Percentiles rank a stretch among this genome's conserved stretches.
phyloP scores from a whole-genome alignment of 2,113 vertebrate species.

The Cyrtonyx montezumae region DNA sequence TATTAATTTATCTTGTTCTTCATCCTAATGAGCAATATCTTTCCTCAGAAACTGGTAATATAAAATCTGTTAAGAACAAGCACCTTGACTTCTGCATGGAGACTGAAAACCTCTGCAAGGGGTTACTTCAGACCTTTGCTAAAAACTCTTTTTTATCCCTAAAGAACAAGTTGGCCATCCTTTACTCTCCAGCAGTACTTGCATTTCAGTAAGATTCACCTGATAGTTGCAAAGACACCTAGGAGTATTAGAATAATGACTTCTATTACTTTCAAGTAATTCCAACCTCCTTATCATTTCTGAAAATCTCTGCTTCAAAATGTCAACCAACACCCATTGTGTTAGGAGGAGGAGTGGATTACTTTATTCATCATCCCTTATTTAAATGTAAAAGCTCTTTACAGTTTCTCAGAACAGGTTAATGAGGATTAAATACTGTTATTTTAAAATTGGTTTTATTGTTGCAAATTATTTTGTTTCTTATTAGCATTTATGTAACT shows the following conservation, averaged over 20 bases:
- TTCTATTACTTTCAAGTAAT: not conserved
- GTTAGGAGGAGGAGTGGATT: not conserved
- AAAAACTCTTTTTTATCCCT: not conserved
- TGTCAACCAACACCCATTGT: not conserved
- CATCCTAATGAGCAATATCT: not conserved
- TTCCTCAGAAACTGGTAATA: not conserved
- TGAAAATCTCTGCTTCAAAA: not conserved
- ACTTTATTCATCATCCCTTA: not conserved
- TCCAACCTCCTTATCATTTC: not conserved
- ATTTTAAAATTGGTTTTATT: not conserved
- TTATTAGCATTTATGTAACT: not conserved
- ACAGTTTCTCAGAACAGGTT: not conserved
- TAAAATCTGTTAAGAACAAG: not conserved
- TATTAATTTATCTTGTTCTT: not conserved
- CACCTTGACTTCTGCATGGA: not conserved
- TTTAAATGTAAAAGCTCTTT: not conserved
- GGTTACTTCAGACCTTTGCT: not conserved
- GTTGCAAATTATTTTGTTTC: not conserved
- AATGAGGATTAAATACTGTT: not conserved
- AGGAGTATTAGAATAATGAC: not conserved
- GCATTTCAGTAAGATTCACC: not conserved
- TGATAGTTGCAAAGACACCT: not conserved
- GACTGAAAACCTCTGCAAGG: not conserved
- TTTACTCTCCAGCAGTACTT: constrained; percentile 13
- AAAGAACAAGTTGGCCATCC: not conserved